A percentile compares a stretch with the other conserved stretches of the same genome.
Conservation (phyloP, 1,140 invertebrate species). For the Drosophila pandora region DNA sequence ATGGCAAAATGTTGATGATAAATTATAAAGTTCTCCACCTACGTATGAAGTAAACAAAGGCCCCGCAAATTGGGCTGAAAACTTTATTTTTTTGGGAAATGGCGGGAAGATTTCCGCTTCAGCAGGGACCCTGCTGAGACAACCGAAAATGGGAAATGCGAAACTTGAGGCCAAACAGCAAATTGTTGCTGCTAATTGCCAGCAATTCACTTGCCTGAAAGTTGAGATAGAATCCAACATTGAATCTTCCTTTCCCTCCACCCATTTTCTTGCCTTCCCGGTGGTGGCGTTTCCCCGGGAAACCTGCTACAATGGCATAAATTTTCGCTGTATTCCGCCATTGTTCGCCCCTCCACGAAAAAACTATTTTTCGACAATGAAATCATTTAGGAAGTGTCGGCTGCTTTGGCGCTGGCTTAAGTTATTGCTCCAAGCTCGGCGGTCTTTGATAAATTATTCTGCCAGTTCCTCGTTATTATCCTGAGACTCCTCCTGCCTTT, state of each 20-base stretch:
- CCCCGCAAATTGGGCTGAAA: constrained; percentile 47
- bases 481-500: background rate
- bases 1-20: constrained; percentile 18
- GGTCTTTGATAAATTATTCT: constrained; percentile 77
- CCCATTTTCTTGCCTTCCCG: background rate
- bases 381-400: constrained; percentile 77
- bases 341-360: constrained; percentile 46
- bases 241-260: background rate
- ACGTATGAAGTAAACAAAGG: constrained; percentile 37
- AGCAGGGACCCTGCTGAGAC: background rate
- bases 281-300: background rate
- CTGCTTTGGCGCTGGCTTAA: constrained; percentile 39
- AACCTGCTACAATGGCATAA: constrained; percentile 36
- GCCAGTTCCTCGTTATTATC: constrained; percentile 24
- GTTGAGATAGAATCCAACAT: constrained; percentile 34
- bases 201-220: constrained; percentile 64
- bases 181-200: constrained; percentile 79
- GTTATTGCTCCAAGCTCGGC: constrained; percentile 56
- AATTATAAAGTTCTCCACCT: constrained; percentile 36
- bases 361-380: constrained; percentile 76
- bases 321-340: constrained; percentile 39
- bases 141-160: constrained; percentile 26
- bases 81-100: constrained; percentile 33
- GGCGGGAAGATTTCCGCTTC: background rate
- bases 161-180: constrained; percentile 77